phyloP scores from a whole-genome alignment of 1,140 invertebrate genomes.

The Drosophila nannoptera region DNA sequence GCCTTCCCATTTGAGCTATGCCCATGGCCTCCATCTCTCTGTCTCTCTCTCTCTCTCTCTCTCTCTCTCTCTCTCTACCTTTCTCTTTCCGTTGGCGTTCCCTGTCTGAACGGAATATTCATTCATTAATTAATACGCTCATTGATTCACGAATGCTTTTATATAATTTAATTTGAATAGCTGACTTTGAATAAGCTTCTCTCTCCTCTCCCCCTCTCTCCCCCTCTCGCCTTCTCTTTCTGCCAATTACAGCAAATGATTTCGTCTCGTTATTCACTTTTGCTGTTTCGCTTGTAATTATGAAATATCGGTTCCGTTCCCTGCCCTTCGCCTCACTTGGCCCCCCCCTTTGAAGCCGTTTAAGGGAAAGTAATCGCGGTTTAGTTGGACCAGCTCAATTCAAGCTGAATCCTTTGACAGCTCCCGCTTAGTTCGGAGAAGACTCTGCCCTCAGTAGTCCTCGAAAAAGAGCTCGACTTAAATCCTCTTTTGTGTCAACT shows the following conservation, averaged over 20 bases:
- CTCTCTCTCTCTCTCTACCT: no score
- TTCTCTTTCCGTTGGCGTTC: no score
- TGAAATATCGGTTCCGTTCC: no score
- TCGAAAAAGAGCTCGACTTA: no score
- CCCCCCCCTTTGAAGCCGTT: no score
- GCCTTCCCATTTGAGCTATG: constrained; percentile 20
- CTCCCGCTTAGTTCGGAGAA: no score
- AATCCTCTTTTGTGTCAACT: no score
- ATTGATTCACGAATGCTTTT: constrained; percentile 31
- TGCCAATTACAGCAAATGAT: constrained; percentile 18
- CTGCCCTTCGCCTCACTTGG: no score
- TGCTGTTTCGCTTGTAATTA: background rate
- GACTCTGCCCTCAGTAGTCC: no score
- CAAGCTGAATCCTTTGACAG: no score
- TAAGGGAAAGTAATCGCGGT: no score
- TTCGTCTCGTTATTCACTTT: background rate
- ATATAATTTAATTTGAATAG: constrained; percentile 28
- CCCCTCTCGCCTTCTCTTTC: background rate
- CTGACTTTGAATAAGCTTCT: constrained; percentile 24
- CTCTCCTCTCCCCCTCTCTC: background rate
- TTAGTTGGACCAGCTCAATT: no score
- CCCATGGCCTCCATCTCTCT: constrained; percentile 2
- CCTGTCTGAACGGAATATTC: background rate
- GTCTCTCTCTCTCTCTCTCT: background rate
- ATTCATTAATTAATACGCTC: constrained; percentile 14